A percentile compares a stretch with the other conserved stretches of the same genome.
phyloP scores from a whole-genome alignment of 1,140 invertebrate genomes.

The Homarus americanus region DNA sequence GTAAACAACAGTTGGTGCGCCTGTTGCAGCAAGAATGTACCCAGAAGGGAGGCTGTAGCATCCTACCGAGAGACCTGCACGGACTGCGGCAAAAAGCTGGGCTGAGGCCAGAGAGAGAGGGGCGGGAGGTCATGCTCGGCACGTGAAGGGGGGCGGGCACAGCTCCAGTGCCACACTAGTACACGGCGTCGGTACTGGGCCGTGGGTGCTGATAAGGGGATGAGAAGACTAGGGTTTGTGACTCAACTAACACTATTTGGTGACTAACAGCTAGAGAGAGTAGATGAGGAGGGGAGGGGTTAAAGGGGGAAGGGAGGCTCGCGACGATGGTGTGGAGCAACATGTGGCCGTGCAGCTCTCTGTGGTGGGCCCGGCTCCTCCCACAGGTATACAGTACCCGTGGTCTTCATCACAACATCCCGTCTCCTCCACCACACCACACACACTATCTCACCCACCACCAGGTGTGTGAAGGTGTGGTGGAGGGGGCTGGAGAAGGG shows the following conservation, averaged over 20 bases:
- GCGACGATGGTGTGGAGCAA: background rate
- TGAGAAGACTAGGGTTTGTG: background rate
- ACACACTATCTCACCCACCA: background rate
- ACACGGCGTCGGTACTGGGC: constrained; percentile 14
- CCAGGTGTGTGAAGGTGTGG: background rate
- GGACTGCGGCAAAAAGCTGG: background rate
- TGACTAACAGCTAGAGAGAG: no score
- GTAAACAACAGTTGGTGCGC: no score
- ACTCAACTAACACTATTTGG: no score
- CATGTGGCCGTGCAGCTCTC: constrained; percentile 38
- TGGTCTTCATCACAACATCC: no score
- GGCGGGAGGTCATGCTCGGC: background rate
- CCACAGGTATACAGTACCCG: no score
- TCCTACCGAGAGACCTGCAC: constrained; percentile 34
- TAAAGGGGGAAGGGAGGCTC: no score
- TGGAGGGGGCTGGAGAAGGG: no score
- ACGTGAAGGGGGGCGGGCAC: no score
- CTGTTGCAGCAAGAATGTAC: no score
- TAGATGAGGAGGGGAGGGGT: no score
- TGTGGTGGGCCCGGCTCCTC: background rate
- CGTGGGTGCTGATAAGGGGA: background rate
- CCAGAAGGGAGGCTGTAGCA: background rate
- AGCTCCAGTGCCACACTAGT: background rate
- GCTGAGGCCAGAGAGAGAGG: background rate
- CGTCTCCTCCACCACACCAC: background rate